These are phyloP conservation scores for Aspidoscelis tigris DNA, from an alignment of 2,113 vertebrate genomes.

Conservation along the genomic window DNA sequence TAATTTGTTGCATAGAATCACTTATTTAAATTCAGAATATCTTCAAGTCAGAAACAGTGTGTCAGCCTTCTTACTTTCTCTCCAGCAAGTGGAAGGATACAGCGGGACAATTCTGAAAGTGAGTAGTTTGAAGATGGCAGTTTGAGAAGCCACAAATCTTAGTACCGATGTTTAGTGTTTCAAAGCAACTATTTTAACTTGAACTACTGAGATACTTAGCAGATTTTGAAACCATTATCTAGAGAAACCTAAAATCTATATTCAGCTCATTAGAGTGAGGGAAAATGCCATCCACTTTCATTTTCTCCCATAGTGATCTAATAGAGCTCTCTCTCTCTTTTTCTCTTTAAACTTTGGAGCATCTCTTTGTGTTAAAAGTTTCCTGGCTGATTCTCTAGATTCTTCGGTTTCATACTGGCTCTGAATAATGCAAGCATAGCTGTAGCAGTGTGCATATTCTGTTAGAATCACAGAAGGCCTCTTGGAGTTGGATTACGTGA, in stretches of 20 bases:
- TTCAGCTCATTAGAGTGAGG: conserved; percentile 61
- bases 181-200: conserved; percentile 34
- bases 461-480: neutral
- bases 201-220: conserved; percentile 7
- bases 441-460: conserved; percentile 50
- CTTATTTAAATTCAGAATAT: too few species aligned
- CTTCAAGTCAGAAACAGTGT: too few species aligned
- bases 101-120: neutral
- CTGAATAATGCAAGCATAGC: conserved; percentile 53
- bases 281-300: conserved; percentile 60
- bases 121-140: neutral
- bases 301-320: conserved; percentile 61
- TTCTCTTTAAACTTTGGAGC: conserved; percentile 15
- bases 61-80: too few species aligned
- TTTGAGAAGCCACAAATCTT: neutral
- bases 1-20: too few species aligned
- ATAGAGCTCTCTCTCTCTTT: conserved; percentile 46
- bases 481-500: conserved; percentile 36
- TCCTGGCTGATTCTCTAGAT: conserved; percentile 49
- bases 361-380: conserved; percentile 52
- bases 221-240: conserved; percentile 36
- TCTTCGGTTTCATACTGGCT: conserved; percentile 39
- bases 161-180: neutral
- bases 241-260: conserved; percentile 31
- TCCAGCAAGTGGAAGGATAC: neutral